A percentile compares a stretch with the other conserved stretches of the same genome.
These are phyloP conservation scores for Metalampra italica DNA, from an alignment of 2,888 invertebrate genomes.

Conservation along the genomic window DNA sequence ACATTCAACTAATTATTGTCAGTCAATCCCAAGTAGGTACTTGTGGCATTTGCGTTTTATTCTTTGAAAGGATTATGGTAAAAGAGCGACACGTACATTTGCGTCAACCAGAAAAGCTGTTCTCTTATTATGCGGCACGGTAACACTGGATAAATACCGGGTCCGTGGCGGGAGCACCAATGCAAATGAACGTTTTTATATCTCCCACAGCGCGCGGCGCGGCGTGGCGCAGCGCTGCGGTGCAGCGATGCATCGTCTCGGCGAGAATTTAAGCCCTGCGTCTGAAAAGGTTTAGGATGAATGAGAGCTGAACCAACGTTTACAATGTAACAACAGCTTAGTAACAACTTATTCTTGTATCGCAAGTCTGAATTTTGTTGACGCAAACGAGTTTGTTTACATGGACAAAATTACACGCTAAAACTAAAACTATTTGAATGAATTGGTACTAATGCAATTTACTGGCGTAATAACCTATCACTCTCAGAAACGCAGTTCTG, in stretches of 20 bases:
- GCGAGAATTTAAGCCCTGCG: conserved; percentile 62
- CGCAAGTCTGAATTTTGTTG: conserved; percentile 49
- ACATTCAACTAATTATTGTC: conserved; percentile 48
- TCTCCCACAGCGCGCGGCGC: conserved; percentile 32
- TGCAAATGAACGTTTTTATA: conserved; percentile 71
- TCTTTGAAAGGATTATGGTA: conserved; percentile 44
- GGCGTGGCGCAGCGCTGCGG: conserved; percentile 12
- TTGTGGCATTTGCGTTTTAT: conserved; percentile 36
- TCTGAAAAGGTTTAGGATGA: conserved; percentile 72
- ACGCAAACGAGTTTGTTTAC: conserved; percentile 35
- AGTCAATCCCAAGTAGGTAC: conserved; percentile 35
- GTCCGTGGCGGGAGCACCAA: conserved; percentile 49
- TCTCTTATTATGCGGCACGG: conserved; percentile 60
- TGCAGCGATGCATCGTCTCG: conserved; percentile 50
- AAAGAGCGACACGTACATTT: conserved; percentile 44
- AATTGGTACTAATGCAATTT: too few relatives aligned
- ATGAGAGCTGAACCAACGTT: conserved; percentile 50
- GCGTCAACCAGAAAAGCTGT: conserved; percentile 51
- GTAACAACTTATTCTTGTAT: conserved; percentile 64
- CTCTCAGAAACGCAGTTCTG: too few relatives aligned
- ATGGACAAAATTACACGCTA: conserved; percentile 13
- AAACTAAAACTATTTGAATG: too few relatives aligned
- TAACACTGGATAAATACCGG: conserved; percentile 66
- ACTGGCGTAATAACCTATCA: too few relatives aligned
- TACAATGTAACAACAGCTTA: conserved; percentile 68